Evolutionary conservation across 2,888 invertebrate species (phyloP), one percentile per base, ranked within the genome.

Genomic region (Dastarcus helophoroides): DNA sequence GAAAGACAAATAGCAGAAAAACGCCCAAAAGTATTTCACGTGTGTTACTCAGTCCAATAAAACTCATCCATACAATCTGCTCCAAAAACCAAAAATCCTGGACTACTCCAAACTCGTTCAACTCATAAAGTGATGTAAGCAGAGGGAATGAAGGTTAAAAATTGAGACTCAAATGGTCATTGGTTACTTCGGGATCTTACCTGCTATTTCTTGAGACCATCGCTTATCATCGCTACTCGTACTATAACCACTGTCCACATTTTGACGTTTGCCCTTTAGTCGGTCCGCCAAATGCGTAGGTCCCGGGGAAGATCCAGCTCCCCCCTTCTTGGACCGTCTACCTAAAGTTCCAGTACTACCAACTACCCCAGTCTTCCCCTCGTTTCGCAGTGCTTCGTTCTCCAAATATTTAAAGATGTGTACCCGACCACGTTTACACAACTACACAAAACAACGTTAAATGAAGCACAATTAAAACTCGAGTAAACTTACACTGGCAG

Each of bases 401-500:
- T 91, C 90, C 45, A 94, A 69, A 65, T 83, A 91, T 62, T 93
- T 93, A 69, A 91, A 91, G 50, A 94, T 86, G 63, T 94, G 93
- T 54, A 89, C 85, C 54, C 88, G 75, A 47, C 94, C 93, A 59
- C 90, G 77, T 64, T 81, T 81, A 65, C 91, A 93, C 46, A 88
- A 67, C 86, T 88, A 62, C 4, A 66, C 58, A 42, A 23, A 31
- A 12, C 24, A 33, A 6, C 21, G 35, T 12, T 6, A 22, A 17
- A n/a, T n/a, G n/a, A n/a, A n/a, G n/a, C n/a, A n/a, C n/a, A 25
- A 26, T 19, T 13, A 10, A 32, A 10, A 12, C 8, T 19, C n/a
- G 7, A 19, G n/a, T 19, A n/a, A n/a, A 66, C 82, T 79, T 69
- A 93, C 90, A 62, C 85, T 82, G 42, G 90, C 86, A 39, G 93